Evolutionary conservation across 2,113 vertebrate genomes (phyloP).

Genomic region (Nycticebus coucang): DNA sequence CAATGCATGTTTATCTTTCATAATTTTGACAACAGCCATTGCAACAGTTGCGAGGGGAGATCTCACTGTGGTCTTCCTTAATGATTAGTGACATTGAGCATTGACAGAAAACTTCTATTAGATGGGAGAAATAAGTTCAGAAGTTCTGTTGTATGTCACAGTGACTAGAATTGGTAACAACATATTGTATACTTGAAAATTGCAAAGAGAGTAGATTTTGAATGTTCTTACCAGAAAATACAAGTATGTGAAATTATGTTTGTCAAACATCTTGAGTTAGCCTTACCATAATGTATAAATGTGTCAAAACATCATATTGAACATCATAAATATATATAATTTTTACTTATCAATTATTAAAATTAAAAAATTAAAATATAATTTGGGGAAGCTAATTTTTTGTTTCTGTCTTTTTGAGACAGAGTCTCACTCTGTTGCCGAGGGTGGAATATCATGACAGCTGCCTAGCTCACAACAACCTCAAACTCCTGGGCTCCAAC

Average conservation of each 20-base stretch:
- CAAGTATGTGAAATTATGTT: not conserved
- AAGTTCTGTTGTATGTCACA: not conserved
- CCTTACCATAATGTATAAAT: not conserved
- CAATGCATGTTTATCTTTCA: not conserved
- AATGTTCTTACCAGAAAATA: not conserved
- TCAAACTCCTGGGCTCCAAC: too few species aligned
- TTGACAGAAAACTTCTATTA: not conserved
- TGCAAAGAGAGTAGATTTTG: not conserved
- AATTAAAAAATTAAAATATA: not conserved
- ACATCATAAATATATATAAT: not conserved
- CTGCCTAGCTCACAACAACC: too few species aligned
- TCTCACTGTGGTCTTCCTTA: not conserved
- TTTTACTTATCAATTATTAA: not conserved
- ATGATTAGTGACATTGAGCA: not conserved
- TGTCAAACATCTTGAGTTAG: not conserved
- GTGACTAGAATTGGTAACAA: not conserved
- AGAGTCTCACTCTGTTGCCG: too few species aligned
- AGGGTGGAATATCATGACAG: too few species aligned
- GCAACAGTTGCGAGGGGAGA: not conserved
- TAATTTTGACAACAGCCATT: not conserved
- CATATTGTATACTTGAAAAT: not conserved
- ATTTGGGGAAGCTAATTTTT: not conserved
- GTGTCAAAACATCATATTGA: not conserved
- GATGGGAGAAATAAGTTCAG: not conserved
- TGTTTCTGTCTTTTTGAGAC: not conserved